Conservation (phyloP, 2,888 invertebrate genomes). For the Thecophora atra region DNA sequence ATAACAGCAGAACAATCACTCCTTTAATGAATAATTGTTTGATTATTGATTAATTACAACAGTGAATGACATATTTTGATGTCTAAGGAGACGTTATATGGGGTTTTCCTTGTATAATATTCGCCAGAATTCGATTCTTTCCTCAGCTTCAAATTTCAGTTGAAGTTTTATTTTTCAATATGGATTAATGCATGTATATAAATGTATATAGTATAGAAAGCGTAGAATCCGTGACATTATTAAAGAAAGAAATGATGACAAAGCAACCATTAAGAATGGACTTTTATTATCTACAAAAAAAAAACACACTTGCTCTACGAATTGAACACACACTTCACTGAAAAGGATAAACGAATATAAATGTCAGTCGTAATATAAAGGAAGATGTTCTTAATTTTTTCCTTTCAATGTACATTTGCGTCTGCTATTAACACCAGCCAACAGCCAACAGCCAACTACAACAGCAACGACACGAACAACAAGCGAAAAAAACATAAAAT, state of each 20-base stretch:
- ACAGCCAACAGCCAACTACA: neutral
- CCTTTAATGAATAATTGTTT: no score
- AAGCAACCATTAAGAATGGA: constrained; percentile 10
- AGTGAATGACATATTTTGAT: no score
- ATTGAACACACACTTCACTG: neutral
- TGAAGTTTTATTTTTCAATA: no score
- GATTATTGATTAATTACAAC: no score
- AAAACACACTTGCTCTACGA: constrained; percentile 11
- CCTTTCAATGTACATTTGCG: constrained; percentile 18
- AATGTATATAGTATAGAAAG: neutral
- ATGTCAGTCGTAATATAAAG: constrained; percentile 31
- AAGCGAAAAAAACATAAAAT: no score
- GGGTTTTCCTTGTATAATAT: no score
- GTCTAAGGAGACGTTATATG: no score
- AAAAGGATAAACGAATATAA: constrained; percentile 37
- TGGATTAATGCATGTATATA: neutral
- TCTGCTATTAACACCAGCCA: constrained; percentile 27
- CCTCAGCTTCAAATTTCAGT: neutral
- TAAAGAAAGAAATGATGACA: neutral
- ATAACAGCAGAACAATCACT: no score
- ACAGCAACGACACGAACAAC: neutral
- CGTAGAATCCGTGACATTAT: no score
- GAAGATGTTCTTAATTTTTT: constrained; percentile 35
- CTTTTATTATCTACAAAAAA: constrained; percentile 10
- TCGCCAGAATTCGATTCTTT: no score